phyloP scores from a whole-genome alignment of 2,888 invertebrate species.

The Graphium colonna region DNA sequence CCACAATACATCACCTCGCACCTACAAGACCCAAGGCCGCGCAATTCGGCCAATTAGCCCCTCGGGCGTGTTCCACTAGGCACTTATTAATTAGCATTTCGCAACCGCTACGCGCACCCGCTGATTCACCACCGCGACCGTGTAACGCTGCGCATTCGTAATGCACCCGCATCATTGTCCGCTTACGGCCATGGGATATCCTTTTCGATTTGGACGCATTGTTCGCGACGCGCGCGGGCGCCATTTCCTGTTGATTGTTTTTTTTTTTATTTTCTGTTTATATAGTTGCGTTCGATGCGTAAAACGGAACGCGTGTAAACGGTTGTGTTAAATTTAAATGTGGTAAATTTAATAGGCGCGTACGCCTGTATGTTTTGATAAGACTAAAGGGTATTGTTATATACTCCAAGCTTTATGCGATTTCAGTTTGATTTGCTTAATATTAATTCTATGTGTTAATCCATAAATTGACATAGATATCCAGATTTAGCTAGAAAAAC shows the following conservation, averaged over 20 bases:
- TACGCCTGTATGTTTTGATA: too few species aligned
- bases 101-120: slow-evolving; percentile 29
- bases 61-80: too few species aligned
- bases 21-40: slow-evolving; percentile 3
- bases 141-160: slow-evolving; percentile 26
- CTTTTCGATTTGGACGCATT: slow-evolving; percentile 47
- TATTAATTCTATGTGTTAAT: too few species aligned
- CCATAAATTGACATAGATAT: too few species aligned
- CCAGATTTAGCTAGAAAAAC: too few species aligned
- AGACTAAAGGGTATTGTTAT: too few species aligned
- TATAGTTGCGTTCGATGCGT: slow-evolving; percentile 8
- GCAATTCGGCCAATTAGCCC: slow-evolving; percentile 22
- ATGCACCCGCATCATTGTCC: slow-evolving; percentile 37
- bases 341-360: too few species aligned
- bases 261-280: slow-evolving; percentile 24
- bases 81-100: slow-evolving; percentile 30
- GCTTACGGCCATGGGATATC: slow-evolving; percentile 51
- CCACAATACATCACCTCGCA: not conserved
- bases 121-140: slow-evolving; percentile 28
- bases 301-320: not conserved
- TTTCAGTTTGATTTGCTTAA: too few species aligned
- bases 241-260: slow-evolving; percentile 50
- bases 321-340: too few species aligned
- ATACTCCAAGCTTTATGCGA: not conserved
- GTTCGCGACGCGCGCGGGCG: slow-evolving; percentile 33